Percentiles rank a stretch among this genome's conserved stretches.
Conservation (phyloP, 2,888 invertebrate genomes). For the Drosophila monieri region DNA sequence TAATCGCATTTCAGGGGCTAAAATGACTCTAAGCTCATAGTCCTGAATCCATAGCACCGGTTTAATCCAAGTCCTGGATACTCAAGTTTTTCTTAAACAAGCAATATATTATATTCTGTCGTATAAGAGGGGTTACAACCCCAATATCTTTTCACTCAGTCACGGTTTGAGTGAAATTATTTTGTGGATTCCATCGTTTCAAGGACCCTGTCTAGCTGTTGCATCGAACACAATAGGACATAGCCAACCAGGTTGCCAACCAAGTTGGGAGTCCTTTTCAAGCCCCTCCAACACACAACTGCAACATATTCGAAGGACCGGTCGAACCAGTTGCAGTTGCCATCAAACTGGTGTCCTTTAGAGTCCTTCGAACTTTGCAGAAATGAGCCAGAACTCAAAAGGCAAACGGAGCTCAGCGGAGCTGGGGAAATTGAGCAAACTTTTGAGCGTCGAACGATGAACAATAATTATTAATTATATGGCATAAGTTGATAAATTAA, state of each 20-base stretch:
- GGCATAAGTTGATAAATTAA: conserved; percentile 54
- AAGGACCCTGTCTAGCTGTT: neutral
- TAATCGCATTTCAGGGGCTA: conserved; percentile 45
- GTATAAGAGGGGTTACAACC: conserved; percentile 3
- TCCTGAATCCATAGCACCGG: neutral
- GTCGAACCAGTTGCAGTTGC: neutral
- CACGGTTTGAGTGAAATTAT: neutral
- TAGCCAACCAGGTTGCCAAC: neutral
- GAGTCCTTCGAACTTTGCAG: conserved; percentile 26
- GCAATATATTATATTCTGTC: neutral
- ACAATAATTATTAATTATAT: conserved; percentile 47
- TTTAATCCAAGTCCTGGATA: conserved; percentile 1
- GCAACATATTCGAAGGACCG: neutral
- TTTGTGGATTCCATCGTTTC: conserved; percentile 6
- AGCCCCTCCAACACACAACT: conserved; percentile 10
- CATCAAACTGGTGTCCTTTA: neutral
- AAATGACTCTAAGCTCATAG: conserved; percentile 19
- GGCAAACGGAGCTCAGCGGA: neutral
- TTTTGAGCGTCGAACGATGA: conserved; percentile 5
- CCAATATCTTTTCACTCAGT: neutral
- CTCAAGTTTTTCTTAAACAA: neutral
- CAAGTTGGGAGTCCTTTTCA: neutral
- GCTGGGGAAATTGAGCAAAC: neutral
- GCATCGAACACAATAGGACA: too few relatives aligned
- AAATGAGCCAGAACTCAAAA: conserved; percentile 9